These are phyloP conservation scores for Passer montanus DNA, from an alignment of 2,113 vertebrate genomes.

Conservation along the genomic window DNA sequence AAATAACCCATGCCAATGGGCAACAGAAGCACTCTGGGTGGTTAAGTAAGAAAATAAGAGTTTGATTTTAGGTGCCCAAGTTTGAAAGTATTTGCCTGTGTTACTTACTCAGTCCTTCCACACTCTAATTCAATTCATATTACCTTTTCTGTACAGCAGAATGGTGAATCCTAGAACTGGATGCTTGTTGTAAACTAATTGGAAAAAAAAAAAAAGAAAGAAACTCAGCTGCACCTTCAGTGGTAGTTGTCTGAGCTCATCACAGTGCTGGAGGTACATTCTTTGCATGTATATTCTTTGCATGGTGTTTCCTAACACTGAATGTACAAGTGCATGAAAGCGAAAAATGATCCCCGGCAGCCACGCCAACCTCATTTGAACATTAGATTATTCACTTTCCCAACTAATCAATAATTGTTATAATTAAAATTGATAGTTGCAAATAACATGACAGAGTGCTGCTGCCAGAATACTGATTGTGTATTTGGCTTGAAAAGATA, in stretches of 20 bases:
- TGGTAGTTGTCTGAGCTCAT: background rate
- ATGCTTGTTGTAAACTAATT: background rate
- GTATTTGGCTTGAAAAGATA: slow-evolving; percentile 83
- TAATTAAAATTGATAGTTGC: slow-evolving; percentile 90
- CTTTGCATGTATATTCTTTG: background rate
- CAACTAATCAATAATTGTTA: slow-evolving; percentile 86
- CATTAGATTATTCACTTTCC: slow-evolving; percentile 81
- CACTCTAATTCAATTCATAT: background rate
- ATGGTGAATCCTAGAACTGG: background rate
- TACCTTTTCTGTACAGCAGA: background rate
- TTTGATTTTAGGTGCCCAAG: background rate
- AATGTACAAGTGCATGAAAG: background rate
- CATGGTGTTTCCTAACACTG: background rate
- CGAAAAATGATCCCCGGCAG: background rate
- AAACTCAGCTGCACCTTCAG: background rate
- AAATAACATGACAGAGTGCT: slow-evolving; percentile 81
- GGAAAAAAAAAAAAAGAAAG: background rate
- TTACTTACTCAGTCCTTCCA: background rate
- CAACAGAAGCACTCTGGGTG: background rate
- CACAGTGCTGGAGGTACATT: background rate
- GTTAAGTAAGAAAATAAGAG: background rate
- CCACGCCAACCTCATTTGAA: slow-evolving; percentile 44
- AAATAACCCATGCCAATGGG: background rate
- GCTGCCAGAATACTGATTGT: slow-evolving; percentile 84
- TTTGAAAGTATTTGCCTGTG: background rate